Percentiles rank a stretch among this genome's conserved stretches.
Evolutionary conservation across 2,113 vertebrate genomes (phyloP).

Genomic region (Sakesphorus luctuosus): DNA sequence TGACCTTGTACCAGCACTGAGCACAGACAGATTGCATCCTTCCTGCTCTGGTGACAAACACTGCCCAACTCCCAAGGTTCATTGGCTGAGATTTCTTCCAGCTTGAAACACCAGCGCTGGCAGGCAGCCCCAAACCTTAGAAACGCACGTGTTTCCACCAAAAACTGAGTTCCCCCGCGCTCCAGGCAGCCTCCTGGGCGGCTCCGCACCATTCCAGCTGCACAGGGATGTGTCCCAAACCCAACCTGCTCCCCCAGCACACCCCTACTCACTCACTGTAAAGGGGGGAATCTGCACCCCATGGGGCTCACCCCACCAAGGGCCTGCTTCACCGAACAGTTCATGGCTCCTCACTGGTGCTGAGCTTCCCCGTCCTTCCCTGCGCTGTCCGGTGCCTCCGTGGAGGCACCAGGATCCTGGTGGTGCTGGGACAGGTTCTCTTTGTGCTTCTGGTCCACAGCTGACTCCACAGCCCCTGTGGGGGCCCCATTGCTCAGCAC

Average conservation of each 20-base stretch:
- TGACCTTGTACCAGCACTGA: not conserved
- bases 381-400: not conserved
- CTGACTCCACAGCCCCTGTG: not conserved
- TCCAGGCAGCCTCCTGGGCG: not conserved
- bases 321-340: not conserved
- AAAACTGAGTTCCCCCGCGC: not conserved
- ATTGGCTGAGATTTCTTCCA: not conserved
- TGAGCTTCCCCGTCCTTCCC: not conserved
- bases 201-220: not conserved
- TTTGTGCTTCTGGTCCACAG: not conserved
- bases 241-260: not conserved
- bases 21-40: not conserved
- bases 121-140: not conserved
- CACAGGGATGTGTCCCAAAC: not conserved
- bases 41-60: not conserved
- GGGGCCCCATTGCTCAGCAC: conserved; percentile 52
- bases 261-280: not conserved
- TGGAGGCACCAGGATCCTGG: rapidly evolving
- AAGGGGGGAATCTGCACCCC: not conserved
- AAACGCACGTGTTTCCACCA: not conserved
- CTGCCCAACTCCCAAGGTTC: not conserved
- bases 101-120: not conserved
- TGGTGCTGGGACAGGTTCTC: not conserved
- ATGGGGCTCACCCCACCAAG: not conserved
- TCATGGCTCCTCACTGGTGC: not conserved